Evolutionary conservation across 2,797 vertebrate species (phyloP), one percentile per base, ranked within the genome.

Genomic region (Rhynchonycteris naso): DNA sequence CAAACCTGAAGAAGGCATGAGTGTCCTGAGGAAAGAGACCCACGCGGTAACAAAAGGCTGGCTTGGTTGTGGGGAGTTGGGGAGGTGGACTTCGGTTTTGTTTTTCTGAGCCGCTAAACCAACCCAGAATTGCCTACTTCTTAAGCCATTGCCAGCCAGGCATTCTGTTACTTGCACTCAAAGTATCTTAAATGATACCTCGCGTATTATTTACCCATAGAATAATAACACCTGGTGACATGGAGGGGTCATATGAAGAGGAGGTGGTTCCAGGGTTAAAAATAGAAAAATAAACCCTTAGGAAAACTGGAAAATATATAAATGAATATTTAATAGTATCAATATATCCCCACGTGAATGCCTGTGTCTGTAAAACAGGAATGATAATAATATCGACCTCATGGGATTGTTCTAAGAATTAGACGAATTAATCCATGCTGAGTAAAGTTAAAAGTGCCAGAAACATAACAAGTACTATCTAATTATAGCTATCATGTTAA

Each of bases 401-500:
- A 1, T 43, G 56, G 69, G 50, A 28, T n/a, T 80, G 1, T 68
- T 91, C 66, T 92, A 22, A 90, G 52, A 19, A 90, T 69, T 81
- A 83, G 33, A 61, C 65, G 63, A 52, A 47, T 79, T 90, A 75
- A 78, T 65, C 89, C 14, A 35, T 56, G 47, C 50, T 81, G 43
- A 84, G 9, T 21, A 65, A 95, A 83, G n/a, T 79, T 66, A 47
- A 81, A 92, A 85, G 33, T 88, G 52, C 78, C 61, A 92, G 38
- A 47, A 47, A 89, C 68, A 65, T 15, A 83, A 59, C 58, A 80
- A 89, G 52, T n/a, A 59, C 68, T 78, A 69, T 28, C 90, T 90
- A 90, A 94, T 88, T 83, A 93, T 38, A 95, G 65, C 50, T 81
- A 59, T 80, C 54, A 52, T 30, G 35, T 54, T 96, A 72, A 91